Conservation (phyloP, 2,113 vertebrate species). For the Pteruthius melanotis region DNA sequence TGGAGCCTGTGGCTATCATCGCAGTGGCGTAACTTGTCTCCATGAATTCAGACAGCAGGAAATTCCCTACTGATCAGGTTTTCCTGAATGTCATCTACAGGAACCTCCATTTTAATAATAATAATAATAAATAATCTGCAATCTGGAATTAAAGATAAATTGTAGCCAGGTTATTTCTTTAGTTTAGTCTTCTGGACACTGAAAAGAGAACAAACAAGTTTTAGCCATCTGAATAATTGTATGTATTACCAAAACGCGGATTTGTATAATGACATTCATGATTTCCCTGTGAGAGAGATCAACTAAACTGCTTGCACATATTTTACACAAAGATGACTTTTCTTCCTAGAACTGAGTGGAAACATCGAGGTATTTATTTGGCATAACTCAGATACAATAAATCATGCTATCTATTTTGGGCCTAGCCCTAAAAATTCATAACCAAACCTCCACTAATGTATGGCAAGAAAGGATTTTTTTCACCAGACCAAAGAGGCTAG, state of each 20-base stretch:
- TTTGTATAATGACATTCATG: background rate
- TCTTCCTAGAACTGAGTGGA: constrained; percentile 32
- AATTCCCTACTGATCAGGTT: constrained; percentile 65
- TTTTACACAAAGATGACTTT: constrained; percentile 3
- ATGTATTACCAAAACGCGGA: background rate
- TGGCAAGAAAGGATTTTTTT: background rate
- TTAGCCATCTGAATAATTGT: background rate
- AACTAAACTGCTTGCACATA: background rate
- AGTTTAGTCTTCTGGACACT: background rate
- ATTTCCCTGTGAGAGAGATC: background rate
- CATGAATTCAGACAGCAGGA: constrained; percentile 64
- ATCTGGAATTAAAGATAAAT: constrained; percentile 51
- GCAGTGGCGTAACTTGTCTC: constrained; percentile 25
- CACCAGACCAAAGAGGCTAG: background rate
- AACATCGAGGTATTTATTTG: constrained; percentile 36
- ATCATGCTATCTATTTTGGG: background rate
- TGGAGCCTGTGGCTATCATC: constrained; percentile 30
- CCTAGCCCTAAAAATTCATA: background rate
- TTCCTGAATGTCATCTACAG: constrained; percentile 61
- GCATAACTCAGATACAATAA: background rate
- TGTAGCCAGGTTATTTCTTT: background rate
- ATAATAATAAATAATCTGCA: background rate
- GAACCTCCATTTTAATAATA: constrained; percentile 36
- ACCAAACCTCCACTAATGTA: background rate
- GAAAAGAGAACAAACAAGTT: background rate